Evolutionary conservation across 2,797 vertebrate species (phyloP), one percentile per base, ranked within the genome.

Genomic region (Enteromius afrohamiltoni): DNA sequence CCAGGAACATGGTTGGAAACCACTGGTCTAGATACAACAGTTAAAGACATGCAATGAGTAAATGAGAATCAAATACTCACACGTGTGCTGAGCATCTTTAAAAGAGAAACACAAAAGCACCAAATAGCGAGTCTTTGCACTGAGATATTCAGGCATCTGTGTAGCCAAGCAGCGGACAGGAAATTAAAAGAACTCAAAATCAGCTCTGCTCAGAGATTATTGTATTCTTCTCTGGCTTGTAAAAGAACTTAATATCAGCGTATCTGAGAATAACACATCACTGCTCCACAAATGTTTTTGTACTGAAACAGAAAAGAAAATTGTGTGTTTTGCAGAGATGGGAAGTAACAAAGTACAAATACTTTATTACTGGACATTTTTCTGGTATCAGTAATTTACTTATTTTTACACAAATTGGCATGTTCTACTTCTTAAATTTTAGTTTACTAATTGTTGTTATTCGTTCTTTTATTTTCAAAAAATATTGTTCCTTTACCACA

Each of bases 171-270:
- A 70, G 75, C 75, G 75, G 62, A 37, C 79, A 67, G 58, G 68
- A 88, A 86, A 83, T 88, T 84, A 89, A 85, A 82, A 62, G 55
- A 51, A 65, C 70, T 86, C 85, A 86, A 83, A 78, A 86, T 80
- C 53, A 85, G 77, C 37, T 37, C 7, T 47, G 67, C 79, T 71
- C 29, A 0, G 51, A 71, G 26, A 80, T 69, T 74, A 37, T 77
- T 82, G 74, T 60, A 49, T 71, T 71, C 70, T 58, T 80, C 23
- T 19, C 16, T 31, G 37, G n/a, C 23, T 40, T 6, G 21, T 40
- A 47, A 79, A 69, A 42, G 7, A 80, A 45, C 65, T 8, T 21
- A 55, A 37, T 8, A 37, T 37, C 37, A 37, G 37, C 7, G 37
- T 34, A 34, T 34, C 37, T 37, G 37, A 37, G 37, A 37, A 37